phyloP scores from a whole-genome alignment of 2,888 invertebrate genomes.

The Machimus rusticus region DNA sequence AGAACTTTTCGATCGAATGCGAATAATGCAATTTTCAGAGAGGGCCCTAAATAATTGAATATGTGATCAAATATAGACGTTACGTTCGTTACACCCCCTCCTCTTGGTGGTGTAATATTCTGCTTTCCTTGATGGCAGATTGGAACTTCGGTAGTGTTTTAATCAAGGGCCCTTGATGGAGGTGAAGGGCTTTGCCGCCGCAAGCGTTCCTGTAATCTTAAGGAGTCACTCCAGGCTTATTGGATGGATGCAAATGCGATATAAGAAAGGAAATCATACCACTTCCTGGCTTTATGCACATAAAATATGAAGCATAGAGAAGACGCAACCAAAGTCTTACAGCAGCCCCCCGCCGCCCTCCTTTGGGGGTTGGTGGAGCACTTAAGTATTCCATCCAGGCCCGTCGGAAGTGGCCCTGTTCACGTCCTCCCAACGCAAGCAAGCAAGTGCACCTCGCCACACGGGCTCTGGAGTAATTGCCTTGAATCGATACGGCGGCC shows the following conservation, averaged over 20 bases:
- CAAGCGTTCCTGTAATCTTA: background rate
- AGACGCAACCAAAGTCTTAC: background rate
- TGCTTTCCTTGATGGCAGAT: background rate
- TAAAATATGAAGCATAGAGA: background rate
- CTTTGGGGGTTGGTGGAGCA: background rate
- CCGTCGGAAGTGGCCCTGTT: background rate
- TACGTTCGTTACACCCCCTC: background rate
- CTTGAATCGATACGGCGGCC: background rate
- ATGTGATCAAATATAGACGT: background rate
- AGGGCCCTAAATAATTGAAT: constrained; percentile 4
- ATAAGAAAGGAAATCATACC: background rate
- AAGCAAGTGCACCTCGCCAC: background rate
- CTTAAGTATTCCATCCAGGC: background rate
- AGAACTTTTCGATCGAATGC: background rate
- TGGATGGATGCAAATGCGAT: background rate
- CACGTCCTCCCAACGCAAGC: background rate
- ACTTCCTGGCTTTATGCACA: background rate
- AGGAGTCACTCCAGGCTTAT: background rate
- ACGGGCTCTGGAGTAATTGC: background rate
- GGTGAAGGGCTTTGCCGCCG: background rate
- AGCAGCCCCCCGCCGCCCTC: background rate
- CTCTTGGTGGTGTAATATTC: background rate
- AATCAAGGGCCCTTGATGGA: background rate
- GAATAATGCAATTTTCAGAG: constrained; percentile 6
- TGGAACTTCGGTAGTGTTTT: background rate